Evolutionary conservation across 2,888 invertebrate species (phyloP).

Genomic region (Lasioglossum leucozonium): DNA sequence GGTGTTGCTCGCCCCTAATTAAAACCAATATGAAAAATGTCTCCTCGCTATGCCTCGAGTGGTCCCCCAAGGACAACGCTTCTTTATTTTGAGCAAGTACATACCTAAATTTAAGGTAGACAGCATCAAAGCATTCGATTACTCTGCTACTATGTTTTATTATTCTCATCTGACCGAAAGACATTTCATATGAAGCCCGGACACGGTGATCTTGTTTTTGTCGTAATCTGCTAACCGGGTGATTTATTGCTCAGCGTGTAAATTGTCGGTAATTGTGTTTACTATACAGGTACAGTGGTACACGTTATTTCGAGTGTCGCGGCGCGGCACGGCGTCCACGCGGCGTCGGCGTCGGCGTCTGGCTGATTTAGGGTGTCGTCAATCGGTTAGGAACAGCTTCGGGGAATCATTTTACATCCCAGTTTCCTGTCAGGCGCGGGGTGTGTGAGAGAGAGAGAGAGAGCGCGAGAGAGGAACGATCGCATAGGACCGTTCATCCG

Average conservation of each 20-base stretch:
- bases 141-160: too few species aligned
- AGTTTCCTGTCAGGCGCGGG: conserved; percentile 55
- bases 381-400: conserved; percentile 62
- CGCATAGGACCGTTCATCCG: conserved; percentile 47
- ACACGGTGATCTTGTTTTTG: neutral
- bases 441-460: neutral
- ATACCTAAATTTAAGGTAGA: too few species aligned
- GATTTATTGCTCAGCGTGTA: neutral
- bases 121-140: too few species aligned
- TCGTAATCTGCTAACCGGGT: neutral
- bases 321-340: neutral
- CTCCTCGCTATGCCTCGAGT: neutral
- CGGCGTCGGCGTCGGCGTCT: conserved; percentile 6
- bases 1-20: neutral
- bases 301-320: neutral
- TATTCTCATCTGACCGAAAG: too few species aligned
- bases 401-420: conserved; percentile 72
- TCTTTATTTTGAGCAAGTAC: too few species aligned
- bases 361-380: conserved; percentile 69
- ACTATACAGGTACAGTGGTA: neutral
- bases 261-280: neutral
- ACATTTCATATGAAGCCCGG: neutral
- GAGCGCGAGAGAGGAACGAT: conserved; percentile 14
- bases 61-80: too few species aligned
- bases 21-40: neutral